A percentile compares a stretch with the other conserved stretches of the same genome.
Conservation (phyloP, 1,140 invertebrate genomes). For the Ooceraea biroi region DNA sequence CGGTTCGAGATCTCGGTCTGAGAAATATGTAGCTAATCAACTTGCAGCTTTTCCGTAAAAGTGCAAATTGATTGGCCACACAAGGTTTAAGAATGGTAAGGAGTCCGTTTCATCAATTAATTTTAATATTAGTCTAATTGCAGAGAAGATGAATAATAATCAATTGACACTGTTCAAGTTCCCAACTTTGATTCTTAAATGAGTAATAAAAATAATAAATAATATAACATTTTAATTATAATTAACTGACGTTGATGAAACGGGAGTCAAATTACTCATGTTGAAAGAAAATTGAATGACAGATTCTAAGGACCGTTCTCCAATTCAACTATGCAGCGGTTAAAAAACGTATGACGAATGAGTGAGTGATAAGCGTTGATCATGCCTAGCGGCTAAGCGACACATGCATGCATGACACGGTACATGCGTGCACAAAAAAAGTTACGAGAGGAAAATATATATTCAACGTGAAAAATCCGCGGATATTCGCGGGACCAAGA, state of each 20-base stretch:
- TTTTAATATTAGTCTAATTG: too few species aligned
- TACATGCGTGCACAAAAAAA: slow-evolving; percentile 63
- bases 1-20: too few species aligned
- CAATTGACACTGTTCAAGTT: not conserved
- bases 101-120: too few species aligned
- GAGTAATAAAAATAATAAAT: not conserved
- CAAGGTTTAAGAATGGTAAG: too few species aligned
- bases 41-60: too few species aligned
- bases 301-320: not conserved
- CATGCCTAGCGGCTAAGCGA: not conserved
- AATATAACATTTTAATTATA: not conserved
- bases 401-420: slow-evolving; percentile 54
- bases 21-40: too few species aligned
- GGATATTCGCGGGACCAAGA: not conserved
- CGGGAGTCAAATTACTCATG: slow-evolving; percentile 30
- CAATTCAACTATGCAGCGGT: not conserved
- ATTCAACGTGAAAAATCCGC: slow-evolving; percentile 22
- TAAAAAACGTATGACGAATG: slow-evolving; percentile 42
- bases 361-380: slow-evolving; percentile 30
- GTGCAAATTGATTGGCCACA: too few species aligned
- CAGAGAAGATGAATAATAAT: slow-evolving; percentile 17
- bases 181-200: too few species aligned
- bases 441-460: not conserved
- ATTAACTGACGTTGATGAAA: not conserved
- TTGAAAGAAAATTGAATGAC: not conserved